Base-by-base conservation (phyloP, 1,140 invertebrate genomes). In the Penaeus chinensis region DNA sequence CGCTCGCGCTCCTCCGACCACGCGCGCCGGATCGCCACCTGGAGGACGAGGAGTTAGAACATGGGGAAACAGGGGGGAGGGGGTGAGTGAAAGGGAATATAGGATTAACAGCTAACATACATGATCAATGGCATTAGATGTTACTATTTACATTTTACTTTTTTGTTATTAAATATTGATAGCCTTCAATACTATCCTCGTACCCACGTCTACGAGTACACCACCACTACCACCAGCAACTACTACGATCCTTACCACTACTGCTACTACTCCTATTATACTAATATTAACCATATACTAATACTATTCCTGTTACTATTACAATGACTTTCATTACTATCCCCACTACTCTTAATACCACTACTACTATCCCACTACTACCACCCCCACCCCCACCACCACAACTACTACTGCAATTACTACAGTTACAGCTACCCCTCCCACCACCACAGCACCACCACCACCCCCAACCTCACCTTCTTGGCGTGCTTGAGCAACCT, bases 1-100 rank as follows among this genome's bases (percentile, higher is more conserved):
- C 93, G 90, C 82, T 98, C 97, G 88, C 96, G 95, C 91, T 99
- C 97, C 65, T 96, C 93, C 89, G 96, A 95, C 98, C 98, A 99
- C 4, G 98, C 97, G 92, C 97, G 97, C 19, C 96, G 93, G 22
- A 97, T 94, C 0, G 97, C 97, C 24, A 95, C 54, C 89, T 90
- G 86, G 65, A n/a, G 32, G 27, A 54, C 37, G 20, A 82, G 22
- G 60, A 0, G 37, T n/a, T n/a, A 32, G n/a, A 87, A n/a, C 27
- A 37, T 11, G 77, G 24, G 54, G 61, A n/a, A 22, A 32, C 5
- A 66, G 54, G 54, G 54, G 16, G 54, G 16, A 11, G 54, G 47
- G 47, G 47, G 47, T 5, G 22, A 78, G 13, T 32, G 27, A n/a
- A 32, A 22, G 20, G 47, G 16, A 54, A 54, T 16, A 54, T 11